Evolutionary conservation across 2,888 invertebrate genomes (phyloP), one percentile per base, ranked within the genome.

Genomic region (Athripsodes cinereus): DNA sequence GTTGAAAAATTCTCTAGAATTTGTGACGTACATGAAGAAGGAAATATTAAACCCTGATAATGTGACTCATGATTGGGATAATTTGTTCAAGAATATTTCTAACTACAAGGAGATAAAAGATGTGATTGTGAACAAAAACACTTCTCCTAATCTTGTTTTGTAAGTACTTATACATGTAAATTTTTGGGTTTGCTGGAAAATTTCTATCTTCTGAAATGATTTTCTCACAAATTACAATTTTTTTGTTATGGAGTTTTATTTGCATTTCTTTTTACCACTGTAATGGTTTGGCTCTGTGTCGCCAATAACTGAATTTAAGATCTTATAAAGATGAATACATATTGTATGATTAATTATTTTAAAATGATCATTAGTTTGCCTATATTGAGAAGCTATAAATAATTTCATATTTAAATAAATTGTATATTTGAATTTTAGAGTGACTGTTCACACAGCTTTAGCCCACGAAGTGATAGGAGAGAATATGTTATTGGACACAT

Each of bases 381-480:
- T n/a, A n/a, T n/a, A n/a, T n/a, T n/a, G n/a, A 6, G 26, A 26
- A 26, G 26, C 3, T 26, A 26, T 26, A 6, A 26, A 6, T 26
- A 26, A 10, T 26, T 26, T 26, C 3, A 6, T 26, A 26, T 26
- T 26, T 6, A 26, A 10, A 26, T 6, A 26, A 44, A 13, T 44
- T 44, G 13, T 13, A 44, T 44, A 26, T 26, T 26, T 10, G 26
- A 26, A 26, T 53, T 63, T 55, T 47, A 64, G 64, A 22, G 60
- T 64, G 5, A 74, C 75, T 40, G 67, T 75, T 3, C 78, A 79
- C 60, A 77, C 77, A 10, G 73, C 76, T 0, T 60, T 79, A 59
- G 77, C 79, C 1, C 76, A 75, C 62, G 77, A 77, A 65, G 73
- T 79, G 6, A 72, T 79, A 0, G 72, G 71, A 20, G 76, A 77